phyloP scores from a whole-genome alignment of 1,140 invertebrate species.

The Anoplophora glabripennis region DNA sequence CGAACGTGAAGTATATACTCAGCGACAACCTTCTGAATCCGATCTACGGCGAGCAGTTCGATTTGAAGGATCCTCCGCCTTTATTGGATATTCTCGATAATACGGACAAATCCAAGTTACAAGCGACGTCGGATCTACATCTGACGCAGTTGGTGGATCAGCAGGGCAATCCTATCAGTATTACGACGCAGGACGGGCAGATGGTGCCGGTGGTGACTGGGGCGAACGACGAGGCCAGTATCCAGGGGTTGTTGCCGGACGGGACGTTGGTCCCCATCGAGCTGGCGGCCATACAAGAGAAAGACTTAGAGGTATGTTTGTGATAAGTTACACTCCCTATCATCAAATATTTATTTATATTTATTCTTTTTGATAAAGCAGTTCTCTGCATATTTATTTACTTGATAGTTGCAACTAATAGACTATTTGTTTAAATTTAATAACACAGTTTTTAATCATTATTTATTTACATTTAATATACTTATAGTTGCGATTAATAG shows the following conservation, averaged over 20 bases:
- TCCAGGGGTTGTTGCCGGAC: constrained; percentile 55
- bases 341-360: no score
- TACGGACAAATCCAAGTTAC: neutral
- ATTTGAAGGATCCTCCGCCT: neutral
- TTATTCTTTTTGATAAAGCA: neutral
- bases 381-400: neutral
- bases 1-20: constrained; percentile 4
- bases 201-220: constrained; percentile 55
- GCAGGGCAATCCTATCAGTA: constrained; percentile 64
- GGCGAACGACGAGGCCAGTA: constrained; percentile 49
- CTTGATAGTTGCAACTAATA: neutral
- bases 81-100: neutral
- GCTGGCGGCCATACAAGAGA: constrained; percentile 7
- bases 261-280: constrained; percentile 51
- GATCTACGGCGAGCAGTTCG: neutral
- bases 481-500: no score
- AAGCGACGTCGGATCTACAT: constrained; percentile 14
- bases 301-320: constrained; percentile 1
- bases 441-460: no score
- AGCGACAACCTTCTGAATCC: neutral
- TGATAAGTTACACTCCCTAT: no score
- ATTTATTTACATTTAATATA: no score
- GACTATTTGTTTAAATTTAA: no score
- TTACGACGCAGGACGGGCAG: constrained; percentile 64
- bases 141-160: constrained; percentile 60